phyloP scores from a whole-genome alignment of 2,113 vertebrate genomes.

The Desmodus rotundus region DNA sequence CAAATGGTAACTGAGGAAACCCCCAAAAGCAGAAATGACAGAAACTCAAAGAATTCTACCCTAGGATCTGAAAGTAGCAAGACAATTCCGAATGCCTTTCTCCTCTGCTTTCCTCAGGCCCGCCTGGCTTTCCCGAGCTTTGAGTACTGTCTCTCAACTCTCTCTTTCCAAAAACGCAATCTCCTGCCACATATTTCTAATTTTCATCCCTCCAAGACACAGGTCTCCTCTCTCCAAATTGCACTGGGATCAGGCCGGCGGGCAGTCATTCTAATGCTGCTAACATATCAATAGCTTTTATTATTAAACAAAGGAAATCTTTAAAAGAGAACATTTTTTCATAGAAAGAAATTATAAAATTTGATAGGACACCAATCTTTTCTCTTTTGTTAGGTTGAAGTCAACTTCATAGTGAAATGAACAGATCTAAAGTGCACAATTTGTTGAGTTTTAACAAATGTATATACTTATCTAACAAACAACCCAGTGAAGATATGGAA shows the following conservation, averaged over 20 bases:
- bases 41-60: background rate
- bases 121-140: background rate
- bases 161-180: background rate
- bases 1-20: background rate
- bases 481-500: background rate
- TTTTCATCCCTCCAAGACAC: background rate
- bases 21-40: background rate
- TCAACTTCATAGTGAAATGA: background rate
- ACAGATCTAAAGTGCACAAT: background rate
- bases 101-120: background rate
- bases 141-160: background rate
- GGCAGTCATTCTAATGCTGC: background rate
- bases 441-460: constrained; percentile 28
- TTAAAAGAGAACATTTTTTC: constrained; percentile 4
- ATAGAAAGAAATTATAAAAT: background rate
- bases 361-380: background rate
- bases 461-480: background rate
- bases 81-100: constrained; percentile 1
- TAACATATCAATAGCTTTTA: background rate
- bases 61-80: background rate
- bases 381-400: background rate
- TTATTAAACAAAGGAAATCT: constrained; percentile 15
- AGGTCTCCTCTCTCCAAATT: background rate
- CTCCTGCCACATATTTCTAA: background rate
- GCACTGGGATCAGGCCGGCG: background rate